phyloP scores from a whole-genome alignment of 2,888 invertebrate genomes.

The Blera fallax region DNA sequence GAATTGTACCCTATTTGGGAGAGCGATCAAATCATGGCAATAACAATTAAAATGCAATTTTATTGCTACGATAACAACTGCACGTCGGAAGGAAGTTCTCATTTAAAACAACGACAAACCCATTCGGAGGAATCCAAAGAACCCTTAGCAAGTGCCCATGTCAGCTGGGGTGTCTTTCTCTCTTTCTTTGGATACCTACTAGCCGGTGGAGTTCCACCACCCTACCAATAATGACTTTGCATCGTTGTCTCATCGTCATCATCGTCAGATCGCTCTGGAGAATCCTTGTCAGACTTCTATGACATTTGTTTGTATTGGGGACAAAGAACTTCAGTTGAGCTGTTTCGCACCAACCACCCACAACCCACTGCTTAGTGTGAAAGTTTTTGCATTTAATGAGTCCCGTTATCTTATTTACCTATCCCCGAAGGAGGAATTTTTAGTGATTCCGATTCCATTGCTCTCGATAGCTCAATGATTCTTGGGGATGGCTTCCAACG shows the following conservation, averaged over 20 bases:
- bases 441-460: conserved; percentile 55
- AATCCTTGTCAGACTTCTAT: conserved; percentile 29
- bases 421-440: conserved; percentile 58
- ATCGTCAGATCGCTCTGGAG: conserved; percentile 43
- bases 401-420: conserved; percentile 72
- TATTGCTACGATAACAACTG: conserved; percentile 70
- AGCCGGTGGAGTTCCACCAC: conserved; percentile 20
- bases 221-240: conserved; percentile 71
- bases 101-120: conserved; percentile 64
- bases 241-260: conserved; percentile 44
- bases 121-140: conserved; percentile 55
- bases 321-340: neutral
- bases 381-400: conserved; percentile 73
- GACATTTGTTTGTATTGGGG: neutral
- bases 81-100: conserved; percentile 59
- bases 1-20: conserved; percentile 29
- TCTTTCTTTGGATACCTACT: neutral
- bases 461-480: conserved; percentile 48
- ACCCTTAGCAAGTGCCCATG: conserved; percentile 61
- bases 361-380: conserved; percentile 57
- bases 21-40: conserved; percentile 60
- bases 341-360: neutral
- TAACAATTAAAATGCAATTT: conserved; percentile 71
- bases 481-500: conserved; percentile 13
- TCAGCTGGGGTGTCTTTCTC: conserved; percentile 8